Conservation (phyloP, 2,113 vertebrate genomes). For the Excalfactoria chinensis region DNA sequence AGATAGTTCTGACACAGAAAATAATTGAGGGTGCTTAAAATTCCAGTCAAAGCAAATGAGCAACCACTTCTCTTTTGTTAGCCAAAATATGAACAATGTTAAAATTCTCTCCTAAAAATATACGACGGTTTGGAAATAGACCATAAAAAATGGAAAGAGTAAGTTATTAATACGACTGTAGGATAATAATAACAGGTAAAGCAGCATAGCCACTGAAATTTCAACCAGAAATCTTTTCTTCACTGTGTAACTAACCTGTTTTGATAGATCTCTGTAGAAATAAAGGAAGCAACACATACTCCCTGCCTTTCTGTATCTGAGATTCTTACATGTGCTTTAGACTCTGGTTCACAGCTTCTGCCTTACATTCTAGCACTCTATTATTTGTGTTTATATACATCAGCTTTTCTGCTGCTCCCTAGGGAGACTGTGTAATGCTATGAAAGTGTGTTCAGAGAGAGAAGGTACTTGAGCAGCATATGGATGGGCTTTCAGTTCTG, state of each 20-base stretch:
- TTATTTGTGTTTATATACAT: not conserved
- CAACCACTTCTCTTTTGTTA: not conserved
- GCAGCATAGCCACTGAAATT: not conserved
- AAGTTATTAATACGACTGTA: not conserved
- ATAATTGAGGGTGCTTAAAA: conserved; percentile 50
- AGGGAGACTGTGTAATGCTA: not conserved
- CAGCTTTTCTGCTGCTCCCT: not conserved
- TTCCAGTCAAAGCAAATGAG: conserved; percentile 44
- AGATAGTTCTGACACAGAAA: conserved; percentile 42
- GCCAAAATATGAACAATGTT: not conserved
- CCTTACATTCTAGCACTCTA: not conserved
- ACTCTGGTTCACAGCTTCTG: not conserved
- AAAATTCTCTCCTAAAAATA: conserved; percentile 11
- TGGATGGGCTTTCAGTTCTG: not conserved
- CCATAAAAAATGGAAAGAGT: not conserved
- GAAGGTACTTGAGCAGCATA: not conserved
- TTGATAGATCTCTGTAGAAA: not conserved
- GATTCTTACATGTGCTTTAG: not conserved
- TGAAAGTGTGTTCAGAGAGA: not conserved
- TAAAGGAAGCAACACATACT: not conserved
- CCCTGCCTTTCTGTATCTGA: not conserved
- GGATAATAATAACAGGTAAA: not conserved
- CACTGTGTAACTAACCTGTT: not conserved
- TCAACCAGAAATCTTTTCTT: not conserved
- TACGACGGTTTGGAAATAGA: not conserved